Conservation (phyloP, 1,140 invertebrate species). For the Cepaea nemoralis region DNA sequence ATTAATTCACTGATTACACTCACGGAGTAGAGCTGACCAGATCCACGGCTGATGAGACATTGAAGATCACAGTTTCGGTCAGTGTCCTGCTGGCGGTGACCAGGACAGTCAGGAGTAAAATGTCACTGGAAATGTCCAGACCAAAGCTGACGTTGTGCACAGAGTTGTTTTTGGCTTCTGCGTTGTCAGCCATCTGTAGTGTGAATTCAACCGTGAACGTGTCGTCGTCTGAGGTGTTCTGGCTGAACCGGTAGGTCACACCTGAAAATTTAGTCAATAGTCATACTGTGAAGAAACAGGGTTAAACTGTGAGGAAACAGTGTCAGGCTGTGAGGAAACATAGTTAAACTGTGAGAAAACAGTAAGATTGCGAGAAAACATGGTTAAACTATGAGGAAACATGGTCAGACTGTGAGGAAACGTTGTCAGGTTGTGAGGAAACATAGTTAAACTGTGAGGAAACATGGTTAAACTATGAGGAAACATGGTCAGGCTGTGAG, state of each 20-base stretch:
- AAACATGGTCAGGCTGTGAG: too few species aligned
- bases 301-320: too few species aligned
- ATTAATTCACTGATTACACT: constrained; percentile 1
- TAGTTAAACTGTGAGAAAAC: too few species aligned
- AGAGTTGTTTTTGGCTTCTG: constrained; percentile 31
- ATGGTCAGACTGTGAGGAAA: too few species aligned
- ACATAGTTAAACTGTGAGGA: too few species aligned
- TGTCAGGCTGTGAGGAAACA: too few species aligned
- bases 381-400: too few species aligned
- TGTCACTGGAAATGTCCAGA: constrained; percentile 46
- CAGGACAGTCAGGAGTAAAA: constrained; percentile 47
- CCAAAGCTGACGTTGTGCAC: constrained; percentile 50
- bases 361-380: too few species aligned
- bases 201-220: constrained; percentile 51
- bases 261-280: constrained; percentile 39
- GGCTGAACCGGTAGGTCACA: constrained; percentile 43
- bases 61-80: constrained; percentile 46
- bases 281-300: too few species aligned
- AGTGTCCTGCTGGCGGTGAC: constrained; percentile 44
- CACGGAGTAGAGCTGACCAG: constrained; percentile 49
- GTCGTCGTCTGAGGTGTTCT: constrained; percentile 51
- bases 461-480: too few species aligned
- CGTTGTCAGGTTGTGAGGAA: too few species aligned
- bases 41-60: constrained; percentile 48
- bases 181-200: constrained; percentile 56